Base-by-base conservation (phyloP, 2,113 vertebrate species). In the Sarotherodon lohbergeri region DNA sequence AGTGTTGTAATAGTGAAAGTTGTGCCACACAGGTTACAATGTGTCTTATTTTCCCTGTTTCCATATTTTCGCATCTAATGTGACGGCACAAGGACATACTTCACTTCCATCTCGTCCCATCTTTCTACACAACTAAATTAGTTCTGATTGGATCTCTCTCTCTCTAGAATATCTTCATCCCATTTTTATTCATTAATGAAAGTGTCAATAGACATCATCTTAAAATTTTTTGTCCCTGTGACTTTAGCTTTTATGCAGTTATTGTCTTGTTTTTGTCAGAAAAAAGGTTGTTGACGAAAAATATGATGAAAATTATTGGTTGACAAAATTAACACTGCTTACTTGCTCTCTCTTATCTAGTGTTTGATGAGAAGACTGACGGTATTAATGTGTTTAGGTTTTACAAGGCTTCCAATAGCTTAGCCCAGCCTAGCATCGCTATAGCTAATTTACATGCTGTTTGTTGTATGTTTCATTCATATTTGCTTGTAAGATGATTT, bases 81-180 rank as follows among this genome's bases (percentile, higher is more conserved):
- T 63, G 32, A 12, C 1, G 32, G 2, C 32, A 66, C 61, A 39
- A 66, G 34, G 34, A 66, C 61, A 22, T 66, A 0, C 61, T 66
- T 39, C 61, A n/a, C 61, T 2, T 11, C 61, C 10, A 66, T 46
- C 32, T 39, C 3, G 3, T 13, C 10, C 34, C 61, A 22, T 66
- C 17, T 66, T 39, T 66, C 61, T 66, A 39, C 34, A n/a, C 17
- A 5, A 66, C 2, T 66, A 0, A 66, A 66, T 22, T 22, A 39
- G 34, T 66, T 3, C 34, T 66, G 34, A 39, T 5, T 66, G 61
- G 61, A 36, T 66, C 36, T 66, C 6, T 66, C 32, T 11, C 0
- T n/a, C 0, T 2, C 0, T 66, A 1, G n/a, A 66, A 66, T 36
- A 39, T 66, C 32, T 66, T 0, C 32, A 39, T 66, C 61, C 10